A percentile compares a stretch with the other conserved stretches of the same genome.
phyloP scores from a whole-genome alignment of 2,888 invertebrate species.

The Sphinx pinastri region DNA sequence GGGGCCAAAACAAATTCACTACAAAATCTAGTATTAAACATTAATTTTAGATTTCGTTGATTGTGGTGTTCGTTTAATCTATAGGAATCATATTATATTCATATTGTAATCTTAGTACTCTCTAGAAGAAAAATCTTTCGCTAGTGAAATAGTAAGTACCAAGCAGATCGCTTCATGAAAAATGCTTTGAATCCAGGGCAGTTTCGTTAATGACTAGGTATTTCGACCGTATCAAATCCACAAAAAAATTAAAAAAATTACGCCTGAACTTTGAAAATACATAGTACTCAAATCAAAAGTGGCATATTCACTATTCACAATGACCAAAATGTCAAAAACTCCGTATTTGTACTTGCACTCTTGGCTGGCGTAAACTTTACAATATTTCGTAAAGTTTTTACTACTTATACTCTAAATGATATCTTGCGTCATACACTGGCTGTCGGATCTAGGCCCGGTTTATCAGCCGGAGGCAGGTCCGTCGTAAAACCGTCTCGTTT shows the following conservation, averaged over 20 bases:
- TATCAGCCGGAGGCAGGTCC: background rate
- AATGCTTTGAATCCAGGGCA: background rate
- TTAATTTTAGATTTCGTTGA: constrained; percentile 4
- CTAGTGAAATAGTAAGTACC: constrained; percentile 5
- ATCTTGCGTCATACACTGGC: background rate
- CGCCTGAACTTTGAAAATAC: too few species aligned
- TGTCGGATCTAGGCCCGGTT: background rate
- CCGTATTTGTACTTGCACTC: too few species aligned
- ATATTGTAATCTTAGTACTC: constrained; percentile 22
- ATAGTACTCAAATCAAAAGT: too few species aligned
- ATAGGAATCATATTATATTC: constrained; percentile 22
- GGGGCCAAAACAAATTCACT: background rate
- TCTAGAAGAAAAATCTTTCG: constrained; percentile 12
- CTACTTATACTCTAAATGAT: background rate
- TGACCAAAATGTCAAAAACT: too few species aligned
- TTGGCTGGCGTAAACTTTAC: background rate
- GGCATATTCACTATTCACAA: too few species aligned
- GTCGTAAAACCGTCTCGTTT: background rate
- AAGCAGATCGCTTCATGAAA: background rate
- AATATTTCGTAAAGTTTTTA: background rate
- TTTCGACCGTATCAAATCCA: background rate
- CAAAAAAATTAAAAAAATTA: too few species aligned
- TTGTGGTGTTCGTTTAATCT: constrained; percentile 14
- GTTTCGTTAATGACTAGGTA: background rate
- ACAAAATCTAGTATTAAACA: background rate